These are phyloP conservation scores for Cyclophora albipunctata DNA, from an alignment of 2,888 invertebrate genomes.

Conservation along the genomic window DNA sequence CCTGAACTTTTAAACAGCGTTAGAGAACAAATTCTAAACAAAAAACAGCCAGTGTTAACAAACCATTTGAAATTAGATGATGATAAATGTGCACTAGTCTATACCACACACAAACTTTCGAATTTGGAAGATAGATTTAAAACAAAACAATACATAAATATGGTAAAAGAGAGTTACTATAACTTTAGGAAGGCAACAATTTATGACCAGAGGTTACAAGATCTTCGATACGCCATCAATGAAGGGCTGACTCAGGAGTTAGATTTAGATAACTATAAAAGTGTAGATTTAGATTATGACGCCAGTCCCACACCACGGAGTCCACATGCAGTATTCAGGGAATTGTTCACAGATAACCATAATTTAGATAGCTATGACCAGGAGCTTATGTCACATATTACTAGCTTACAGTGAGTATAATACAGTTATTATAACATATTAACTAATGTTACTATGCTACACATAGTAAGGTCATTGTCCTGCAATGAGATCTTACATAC, in stretches of 20 bases:
- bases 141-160: constrained; percentile 51
- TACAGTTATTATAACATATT: background rate
- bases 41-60: constrained; percentile 21
- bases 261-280: constrained; percentile 29
- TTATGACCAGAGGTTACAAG: constrained; percentile 63
- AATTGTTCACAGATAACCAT: constrained; percentile 58
- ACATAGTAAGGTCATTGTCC: too few relatives aligned
- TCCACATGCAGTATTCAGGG: constrained; percentile 63
- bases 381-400: constrained; percentile 54
- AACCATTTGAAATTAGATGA: constrained; percentile 46
- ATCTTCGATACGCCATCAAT: constrained; percentile 63
- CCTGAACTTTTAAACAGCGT: constrained; percentile 56
- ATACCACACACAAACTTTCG: constrained; percentile 48
- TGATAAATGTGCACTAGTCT: constrained; percentile 63
- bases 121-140: constrained; percentile 48
- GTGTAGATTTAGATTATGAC: background rate
- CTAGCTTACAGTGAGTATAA: constrained; percentile 59
- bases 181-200: constrained; percentile 65
- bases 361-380: constrained; percentile 55
- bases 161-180: constrained; percentile 66
- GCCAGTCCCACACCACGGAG: constrained; percentile 37
- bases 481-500: too few relatives aligned
- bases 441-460: too few relatives aligned
- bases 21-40: constrained; percentile 58
- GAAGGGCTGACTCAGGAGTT: constrained; percentile 65